Evolutionary conservation across 2,888 invertebrate species (phyloP).

Genomic region (Orthosia gracilis): DNA sequence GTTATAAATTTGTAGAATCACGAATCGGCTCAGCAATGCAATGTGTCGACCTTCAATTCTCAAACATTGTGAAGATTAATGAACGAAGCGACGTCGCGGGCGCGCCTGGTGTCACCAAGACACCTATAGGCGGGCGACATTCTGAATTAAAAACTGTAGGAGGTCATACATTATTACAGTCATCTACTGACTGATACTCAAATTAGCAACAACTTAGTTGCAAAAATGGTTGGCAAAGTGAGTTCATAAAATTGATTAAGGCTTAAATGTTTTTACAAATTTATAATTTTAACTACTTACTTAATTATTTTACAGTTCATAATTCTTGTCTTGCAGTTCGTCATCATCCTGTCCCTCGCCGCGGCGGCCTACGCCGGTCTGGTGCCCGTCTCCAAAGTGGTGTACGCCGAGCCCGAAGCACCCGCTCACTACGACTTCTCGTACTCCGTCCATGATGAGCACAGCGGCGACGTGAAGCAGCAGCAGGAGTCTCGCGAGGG

Average conservation of each 20-base stretch:
- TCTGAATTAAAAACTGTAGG: conserved; percentile 82
- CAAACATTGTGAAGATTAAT: too few species aligned
- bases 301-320: background rate
- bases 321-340: conserved; percentile 70
- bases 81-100: conserved; percentile 13
- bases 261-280: background rate
- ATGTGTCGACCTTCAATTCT: conserved; percentile 58
- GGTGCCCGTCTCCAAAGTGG: conserved; percentile 77
- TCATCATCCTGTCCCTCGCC: conserved; percentile 79
- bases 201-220: conserved; percentile 72
- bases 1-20: conserved; percentile 20
- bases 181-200: conserved; percentile 70
- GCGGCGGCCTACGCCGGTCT: conserved; percentile 76
- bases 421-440: conserved; percentile 86
- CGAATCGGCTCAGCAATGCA: conserved; percentile 1
- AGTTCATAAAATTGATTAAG: conserved; percentile 41
- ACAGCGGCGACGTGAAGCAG: conserved; percentile 87
- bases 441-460: conserved; percentile 86
- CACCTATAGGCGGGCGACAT: conserved; percentile 68
- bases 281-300: background rate
- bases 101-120: conserved; percentile 35
- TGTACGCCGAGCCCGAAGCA: conserved; percentile 81
- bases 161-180: conserved; percentile 75
- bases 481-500: conserved; percentile 86
- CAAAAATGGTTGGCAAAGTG: conserved; percentile 83